Conservation (phyloP, 2,888 invertebrate species). For the Steromphala cineraria region DNA sequence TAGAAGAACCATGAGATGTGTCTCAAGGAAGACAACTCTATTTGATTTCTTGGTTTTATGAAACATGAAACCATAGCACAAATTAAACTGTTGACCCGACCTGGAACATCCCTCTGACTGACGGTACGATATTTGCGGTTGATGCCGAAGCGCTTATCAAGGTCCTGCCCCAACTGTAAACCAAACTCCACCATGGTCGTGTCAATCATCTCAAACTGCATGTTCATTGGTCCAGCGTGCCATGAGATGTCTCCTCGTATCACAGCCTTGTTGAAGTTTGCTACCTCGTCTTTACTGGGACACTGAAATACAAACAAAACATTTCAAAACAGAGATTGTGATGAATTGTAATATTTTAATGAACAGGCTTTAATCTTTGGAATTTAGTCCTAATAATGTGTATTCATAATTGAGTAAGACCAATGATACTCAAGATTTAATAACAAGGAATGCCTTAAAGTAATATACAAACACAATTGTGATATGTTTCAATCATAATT, state of each 20-base stretch:
- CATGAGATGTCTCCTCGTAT: conserved; percentile 63
- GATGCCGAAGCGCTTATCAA: conserved; percentile 62
- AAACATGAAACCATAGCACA: not conserved
- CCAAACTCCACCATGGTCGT: conserved; percentile 56
- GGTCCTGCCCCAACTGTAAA: conserved; percentile 56
- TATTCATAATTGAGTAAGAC: no score
- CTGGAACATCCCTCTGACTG: conserved; percentile 72
- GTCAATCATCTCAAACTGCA: conserved; percentile 67
- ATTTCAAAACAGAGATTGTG: no score
- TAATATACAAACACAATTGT: no score
- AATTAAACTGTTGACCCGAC: conserved; percentile 33
- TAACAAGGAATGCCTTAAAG: no score
- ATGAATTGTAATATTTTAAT: no score
- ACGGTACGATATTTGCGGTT: conserved; percentile 55
- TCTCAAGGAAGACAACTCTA: not conserved
- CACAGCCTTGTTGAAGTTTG: conserved; percentile 52
- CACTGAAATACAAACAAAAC: conserved; percentile 51
- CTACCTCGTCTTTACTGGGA: conserved; percentile 50
- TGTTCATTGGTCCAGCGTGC: conserved; percentile 73
- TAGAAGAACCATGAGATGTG: no score
- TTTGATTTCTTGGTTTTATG: not conserved
- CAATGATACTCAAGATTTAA: no score
- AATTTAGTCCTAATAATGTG: no score
- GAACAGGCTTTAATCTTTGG: no score
- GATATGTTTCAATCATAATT: no score